Conservation (phyloP, 2,113 vertebrate species). For the Anas platyrhynchos region DNA sequence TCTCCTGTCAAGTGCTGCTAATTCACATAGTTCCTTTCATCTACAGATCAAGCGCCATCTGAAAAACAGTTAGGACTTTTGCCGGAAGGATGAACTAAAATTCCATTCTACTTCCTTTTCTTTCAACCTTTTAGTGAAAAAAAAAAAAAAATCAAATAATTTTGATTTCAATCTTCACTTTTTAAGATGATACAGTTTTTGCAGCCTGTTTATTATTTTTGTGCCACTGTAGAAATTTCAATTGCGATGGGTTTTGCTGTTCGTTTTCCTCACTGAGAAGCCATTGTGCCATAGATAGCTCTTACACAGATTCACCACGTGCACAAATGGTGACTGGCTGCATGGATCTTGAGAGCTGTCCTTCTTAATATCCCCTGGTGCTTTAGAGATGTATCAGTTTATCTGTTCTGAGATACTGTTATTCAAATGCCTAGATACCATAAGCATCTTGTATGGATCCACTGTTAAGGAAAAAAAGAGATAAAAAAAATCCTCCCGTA, state of each 20-base stretch:
- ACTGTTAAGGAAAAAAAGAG: not conserved
- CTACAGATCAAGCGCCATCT: not conserved
- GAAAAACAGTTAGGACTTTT: not conserved
- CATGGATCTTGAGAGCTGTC: not conserved
- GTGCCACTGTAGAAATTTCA: not conserved
- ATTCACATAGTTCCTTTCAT: not conserved
- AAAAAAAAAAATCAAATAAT: not conserved
- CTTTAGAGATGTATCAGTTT: not conserved
- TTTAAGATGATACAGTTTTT: not conserved
- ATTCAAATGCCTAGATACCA: not conserved
- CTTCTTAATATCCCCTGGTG: not conserved
- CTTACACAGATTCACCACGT: not conserved
- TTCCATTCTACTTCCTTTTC: not conserved
- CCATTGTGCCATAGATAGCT: not conserved
- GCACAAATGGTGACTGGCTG: not conserved
- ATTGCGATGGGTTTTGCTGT: not conserved
- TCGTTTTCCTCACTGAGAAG: not conserved
- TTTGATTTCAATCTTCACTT: not conserved
- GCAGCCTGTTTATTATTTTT: not conserved
- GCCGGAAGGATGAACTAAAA: not conserved
- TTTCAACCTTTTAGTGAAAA: accelerated
- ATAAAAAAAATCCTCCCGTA: not conserved
- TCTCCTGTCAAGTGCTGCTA: not conserved
- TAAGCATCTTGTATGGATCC: not conserved
- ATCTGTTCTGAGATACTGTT: not conserved